These are phyloP conservation scores for Pseudochirops cupreus DNA, from an alignment of 2,797 vertebrate genomes.

Conservation along the genomic window DNA sequence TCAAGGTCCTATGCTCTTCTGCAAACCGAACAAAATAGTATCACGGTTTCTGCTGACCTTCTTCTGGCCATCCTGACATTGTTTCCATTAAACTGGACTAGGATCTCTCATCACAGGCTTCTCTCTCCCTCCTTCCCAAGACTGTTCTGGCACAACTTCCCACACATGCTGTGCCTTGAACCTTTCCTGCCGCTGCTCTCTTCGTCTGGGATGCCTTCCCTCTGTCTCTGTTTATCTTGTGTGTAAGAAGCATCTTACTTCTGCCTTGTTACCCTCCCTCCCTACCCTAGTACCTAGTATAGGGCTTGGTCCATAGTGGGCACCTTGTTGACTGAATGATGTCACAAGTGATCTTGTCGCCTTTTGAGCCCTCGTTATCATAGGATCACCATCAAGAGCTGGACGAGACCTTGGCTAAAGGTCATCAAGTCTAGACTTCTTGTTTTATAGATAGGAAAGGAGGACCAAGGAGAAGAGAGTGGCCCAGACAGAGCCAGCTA, in stretches of 20 bases:
- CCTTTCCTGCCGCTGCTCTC: background rate
- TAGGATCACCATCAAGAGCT: background rate
- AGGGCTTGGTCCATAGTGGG: background rate
- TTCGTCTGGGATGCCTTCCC: background rate
- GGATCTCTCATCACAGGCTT: background rate
- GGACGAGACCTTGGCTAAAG: background rate
- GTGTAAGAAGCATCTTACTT: background rate
- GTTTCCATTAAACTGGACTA: slow-evolving; percentile 40
- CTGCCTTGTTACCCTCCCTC: background rate
- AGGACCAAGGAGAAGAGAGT: background rate
- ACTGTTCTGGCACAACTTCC: background rate
- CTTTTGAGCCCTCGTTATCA: background rate
- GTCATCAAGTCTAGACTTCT: background rate
- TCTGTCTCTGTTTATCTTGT: background rate
- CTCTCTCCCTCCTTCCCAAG: background rate
- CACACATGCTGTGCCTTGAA: background rate
- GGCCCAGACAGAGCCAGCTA: background rate
- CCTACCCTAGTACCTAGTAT: too few species aligned
- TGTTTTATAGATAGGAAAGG: background rate
- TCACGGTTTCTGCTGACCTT: slow-evolving; percentile 2
- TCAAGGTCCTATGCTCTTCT: slow-evolving; percentile 66
- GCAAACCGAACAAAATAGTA: slow-evolving; percentile 38
- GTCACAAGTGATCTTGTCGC: background rate
- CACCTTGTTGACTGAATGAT: background rate
- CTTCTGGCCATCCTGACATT: slow-evolving; percentile 51